Conservation (phyloP, 2,113 vertebrate genomes). For the Pao palembangensis region DNA sequence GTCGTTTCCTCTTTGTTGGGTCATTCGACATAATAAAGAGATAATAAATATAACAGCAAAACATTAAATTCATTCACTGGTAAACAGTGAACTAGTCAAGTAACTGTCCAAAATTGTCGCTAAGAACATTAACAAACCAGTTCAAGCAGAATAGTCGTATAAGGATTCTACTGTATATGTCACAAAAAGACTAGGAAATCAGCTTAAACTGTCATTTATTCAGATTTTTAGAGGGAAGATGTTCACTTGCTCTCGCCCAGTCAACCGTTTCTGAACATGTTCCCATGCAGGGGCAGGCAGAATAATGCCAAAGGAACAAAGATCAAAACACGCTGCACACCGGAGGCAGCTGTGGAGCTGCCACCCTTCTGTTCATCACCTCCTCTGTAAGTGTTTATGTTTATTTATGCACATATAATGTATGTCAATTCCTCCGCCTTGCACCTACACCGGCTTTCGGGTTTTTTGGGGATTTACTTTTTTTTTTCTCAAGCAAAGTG, state of each 20-base stretch:
- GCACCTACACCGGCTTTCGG: too few relatives aligned
- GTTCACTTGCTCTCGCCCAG: conserved; percentile 15
- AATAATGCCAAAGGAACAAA: conserved; percentile 24
- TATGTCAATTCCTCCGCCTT: too few relatives aligned
- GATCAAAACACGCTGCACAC: conserved; percentile 1
- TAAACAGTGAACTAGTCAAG: too few relatives aligned
- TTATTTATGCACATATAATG: background rate
- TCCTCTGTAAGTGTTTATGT: background rate
- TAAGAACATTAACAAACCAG: too few relatives aligned
- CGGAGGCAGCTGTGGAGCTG: background rate
- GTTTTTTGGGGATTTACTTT: too few relatives aligned
- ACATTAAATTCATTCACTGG: too few relatives aligned
- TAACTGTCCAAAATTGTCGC: too few relatives aligned
- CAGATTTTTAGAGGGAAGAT: conserved; percentile 1
- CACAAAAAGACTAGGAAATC: conserved; percentile 1
- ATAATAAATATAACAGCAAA: too few relatives aligned
- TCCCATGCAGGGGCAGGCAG: conserved; percentile 27
- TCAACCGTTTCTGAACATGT: conserved; percentile 37
- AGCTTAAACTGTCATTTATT: conserved; percentile 25
- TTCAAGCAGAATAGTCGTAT: background rate
- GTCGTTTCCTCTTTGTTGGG: too few relatives aligned
- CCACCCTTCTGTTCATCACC: too few relatives aligned
- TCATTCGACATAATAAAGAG: too few relatives aligned
- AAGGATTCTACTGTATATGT: conserved; percentile 4
- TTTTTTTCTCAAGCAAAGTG: too few relatives aligned